A percentile compares a stretch with the other conserved stretches of the same genome.
Evolutionary conservation across 2,797 vertebrate genomes (phyloP).

Genomic region (Onychomys torridus): DNA sequence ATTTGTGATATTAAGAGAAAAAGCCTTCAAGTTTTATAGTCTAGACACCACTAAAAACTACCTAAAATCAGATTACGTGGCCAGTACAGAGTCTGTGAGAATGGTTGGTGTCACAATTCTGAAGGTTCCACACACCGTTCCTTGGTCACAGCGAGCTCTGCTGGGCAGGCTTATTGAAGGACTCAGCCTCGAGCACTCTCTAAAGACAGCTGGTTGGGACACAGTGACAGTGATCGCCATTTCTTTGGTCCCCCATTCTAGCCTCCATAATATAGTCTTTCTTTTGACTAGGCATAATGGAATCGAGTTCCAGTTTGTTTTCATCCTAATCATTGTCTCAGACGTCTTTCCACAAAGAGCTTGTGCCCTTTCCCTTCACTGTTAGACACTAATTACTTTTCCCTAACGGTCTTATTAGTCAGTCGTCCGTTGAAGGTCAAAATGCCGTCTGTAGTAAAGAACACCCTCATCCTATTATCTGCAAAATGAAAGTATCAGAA

Average conservation of each 20-base stretch:
- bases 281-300: slow-evolving; percentile 1
- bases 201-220: not conserved
- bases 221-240: not conserved
- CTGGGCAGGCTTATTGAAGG: not conserved
- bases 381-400: slow-evolving; percentile 49
- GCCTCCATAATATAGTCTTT: not conserved
- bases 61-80: not conserved
- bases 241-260: not conserved
- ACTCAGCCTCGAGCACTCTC: not conserved
- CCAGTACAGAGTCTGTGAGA: not conserved
- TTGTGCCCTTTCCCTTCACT: not conserved
- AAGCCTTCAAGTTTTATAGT: not conserved
- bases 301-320: not conserved
- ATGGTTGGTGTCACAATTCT: not conserved
- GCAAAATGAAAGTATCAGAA: slow-evolving; percentile 54
- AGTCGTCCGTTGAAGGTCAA: slow-evolving; percentile 34
- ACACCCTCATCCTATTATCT: slow-evolving; percentile 30
- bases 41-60: not conserved
- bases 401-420: slow-evolving; percentile 17
- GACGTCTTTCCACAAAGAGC: not conserved
- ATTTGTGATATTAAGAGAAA: not conserved
- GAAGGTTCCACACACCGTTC: not conserved
- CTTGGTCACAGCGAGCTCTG: not conserved
- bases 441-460: slow-evolving; percentile 28
- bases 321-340: not conserved